phyloP scores from a whole-genome alignment of 1,140 invertebrate species.

The Bombus affinis region DNA sequence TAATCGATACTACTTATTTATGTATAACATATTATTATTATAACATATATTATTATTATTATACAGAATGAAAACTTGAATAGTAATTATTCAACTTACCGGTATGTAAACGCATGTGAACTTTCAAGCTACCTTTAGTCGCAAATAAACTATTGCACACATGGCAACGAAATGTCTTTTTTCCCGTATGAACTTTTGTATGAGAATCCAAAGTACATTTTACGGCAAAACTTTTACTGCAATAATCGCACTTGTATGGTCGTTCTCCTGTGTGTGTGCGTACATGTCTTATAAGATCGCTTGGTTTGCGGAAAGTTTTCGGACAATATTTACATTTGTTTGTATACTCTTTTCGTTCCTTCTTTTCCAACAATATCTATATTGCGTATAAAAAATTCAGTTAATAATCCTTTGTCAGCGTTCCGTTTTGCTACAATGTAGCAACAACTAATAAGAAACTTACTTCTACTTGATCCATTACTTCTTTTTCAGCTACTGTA shows the following conservation, averaged over 20 bases:
- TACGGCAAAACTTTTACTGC: slow-evolving; percentile 86
- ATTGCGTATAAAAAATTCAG: background rate
- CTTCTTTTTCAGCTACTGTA: slow-evolving; percentile 74
- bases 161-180: slow-evolving; percentile 84
- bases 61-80: background rate
- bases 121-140: slow-evolving; percentile 86
- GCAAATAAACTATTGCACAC: slow-evolving; percentile 85
- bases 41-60: too few relatives aligned
- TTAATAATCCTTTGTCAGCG: background rate
- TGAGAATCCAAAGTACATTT: slow-evolving; percentile 87
- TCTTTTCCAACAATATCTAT: slow-evolving; percentile 28
- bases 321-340: slow-evolving; percentile 85
- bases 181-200: slow-evolving; percentile 84
- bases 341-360: slow-evolving; percentile 72
- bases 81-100: slow-evolving; percentile 69
- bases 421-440: background rate
- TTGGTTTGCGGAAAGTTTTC: slow-evolving; percentile 83
- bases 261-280: slow-evolving; percentile 87
- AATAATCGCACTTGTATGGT: slow-evolving; percentile 86
- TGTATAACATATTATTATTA: background rate
- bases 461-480: slow-evolving; percentile 66
- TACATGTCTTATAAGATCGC: slow-evolving; percentile 83
- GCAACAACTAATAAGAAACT: background rate
- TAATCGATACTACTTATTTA: too few relatives aligned
- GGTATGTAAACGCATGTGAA: slow-evolving; percentile 88